phyloP scores from a whole-genome alignment of 2,797 vertebrate genomes.

The Ctenopoma kingsleyae region DNA sequence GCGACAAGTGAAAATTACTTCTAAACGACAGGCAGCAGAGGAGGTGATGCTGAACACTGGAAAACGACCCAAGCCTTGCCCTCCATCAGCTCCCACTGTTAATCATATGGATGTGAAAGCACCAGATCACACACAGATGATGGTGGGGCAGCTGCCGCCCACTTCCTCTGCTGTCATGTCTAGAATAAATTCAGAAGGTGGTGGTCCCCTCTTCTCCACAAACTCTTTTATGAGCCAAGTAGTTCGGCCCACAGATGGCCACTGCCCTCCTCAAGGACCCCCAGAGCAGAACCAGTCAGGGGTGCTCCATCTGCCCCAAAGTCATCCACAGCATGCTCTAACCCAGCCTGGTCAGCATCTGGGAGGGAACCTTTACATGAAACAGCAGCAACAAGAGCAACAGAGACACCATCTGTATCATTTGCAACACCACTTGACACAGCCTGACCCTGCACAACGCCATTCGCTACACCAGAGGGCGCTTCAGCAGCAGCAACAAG shows the following conservation, averaged over 20 bases:
- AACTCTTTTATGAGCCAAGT: constrained; percentile 89
- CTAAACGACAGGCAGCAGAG: constrained; percentile 92
- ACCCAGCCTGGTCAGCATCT: constrained; percentile 88
- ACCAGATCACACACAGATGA: constrained; percentile 90
- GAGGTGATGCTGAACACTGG: constrained; percentile 89
- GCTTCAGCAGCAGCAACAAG: constrained; percentile 91
- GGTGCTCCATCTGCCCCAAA: constrained; percentile 88
- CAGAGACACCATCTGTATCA: constrained; percentile 95
- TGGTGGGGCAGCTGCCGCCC: constrained; percentile 88
- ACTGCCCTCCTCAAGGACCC: constrained; percentile 87
- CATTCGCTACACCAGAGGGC: constrained; percentile 92
- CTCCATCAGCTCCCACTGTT: constrained; percentile 73
- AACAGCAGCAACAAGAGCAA: constrained; percentile 89
- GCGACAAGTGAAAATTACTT: constrained; percentile 90
- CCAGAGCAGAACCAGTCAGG: constrained; percentile 89
- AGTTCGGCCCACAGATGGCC: constrained; percentile 88
- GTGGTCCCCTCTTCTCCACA: constrained; percentile 88
- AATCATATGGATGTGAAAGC: constrained; percentile 89
- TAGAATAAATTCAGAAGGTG: constrained; percentile 87
- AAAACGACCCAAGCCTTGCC: constrained; percentile 93
- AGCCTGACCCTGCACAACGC: constrained; percentile 89
- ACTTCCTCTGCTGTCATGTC: constrained; percentile 86
- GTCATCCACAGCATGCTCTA: constrained; percentile 86
- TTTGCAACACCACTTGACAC: constrained; percentile 91
- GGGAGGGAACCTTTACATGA: constrained; percentile 91